These are phyloP conservation scores for Spilogale gracilis DNA, from an alignment of 2,113 vertebrate genomes.

Conservation along the genomic window DNA sequence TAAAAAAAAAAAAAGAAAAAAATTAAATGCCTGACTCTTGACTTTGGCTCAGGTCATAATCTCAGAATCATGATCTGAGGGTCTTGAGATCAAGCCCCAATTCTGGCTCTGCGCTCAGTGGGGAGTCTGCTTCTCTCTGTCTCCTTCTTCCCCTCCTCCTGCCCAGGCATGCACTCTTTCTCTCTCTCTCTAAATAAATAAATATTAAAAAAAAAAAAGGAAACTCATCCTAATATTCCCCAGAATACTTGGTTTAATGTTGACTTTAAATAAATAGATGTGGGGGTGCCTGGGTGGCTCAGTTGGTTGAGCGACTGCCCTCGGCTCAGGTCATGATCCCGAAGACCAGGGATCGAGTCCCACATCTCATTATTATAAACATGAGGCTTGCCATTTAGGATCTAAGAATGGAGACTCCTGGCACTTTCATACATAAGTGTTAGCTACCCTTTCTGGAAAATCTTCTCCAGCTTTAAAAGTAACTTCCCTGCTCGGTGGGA, in stretches of 20 bases:
- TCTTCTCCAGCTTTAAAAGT: not conserved
- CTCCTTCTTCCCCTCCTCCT: not conserved
- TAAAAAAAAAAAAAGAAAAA: too few relatives aligned
- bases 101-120: not conserved
- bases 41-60: not conserved
- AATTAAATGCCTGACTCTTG: not conserved
- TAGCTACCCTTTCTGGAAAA: not conserved
- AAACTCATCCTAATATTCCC: not conserved
- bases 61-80: not conserved
- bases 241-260: not conserved
- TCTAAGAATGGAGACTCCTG: not conserved
- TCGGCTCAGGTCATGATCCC: too few relatives aligned
- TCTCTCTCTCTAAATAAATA: not conserved
- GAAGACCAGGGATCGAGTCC: too few relatives aligned
- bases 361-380: not conserved
- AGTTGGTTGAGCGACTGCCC: too few relatives aligned
- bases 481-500: not conserved
- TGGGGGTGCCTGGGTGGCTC: too few relatives aligned
- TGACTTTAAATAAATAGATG: not conserved
- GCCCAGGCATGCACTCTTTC: not conserved
- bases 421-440: not conserved
- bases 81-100: not conserved
- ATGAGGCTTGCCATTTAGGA: not conserved
- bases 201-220: not conserved
- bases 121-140: not conserved